Evolutionary conservation across 1,140 invertebrate species (phyloP), one percentile per base, ranked within the genome.

Genomic region (Prorops nasuta): DNA sequence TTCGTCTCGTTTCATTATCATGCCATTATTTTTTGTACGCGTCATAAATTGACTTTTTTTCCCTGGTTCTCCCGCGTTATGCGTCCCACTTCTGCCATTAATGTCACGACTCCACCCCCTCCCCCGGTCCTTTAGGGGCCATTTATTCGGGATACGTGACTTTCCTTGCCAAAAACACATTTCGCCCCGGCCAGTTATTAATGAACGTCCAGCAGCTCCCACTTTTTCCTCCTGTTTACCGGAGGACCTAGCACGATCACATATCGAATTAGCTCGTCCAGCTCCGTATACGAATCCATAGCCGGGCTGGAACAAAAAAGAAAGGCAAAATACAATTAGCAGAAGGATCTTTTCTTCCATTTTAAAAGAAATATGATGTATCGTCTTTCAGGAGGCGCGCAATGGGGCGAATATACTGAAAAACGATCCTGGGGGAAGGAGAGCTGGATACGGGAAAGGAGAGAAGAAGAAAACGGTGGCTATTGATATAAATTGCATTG

Each of bases 1-100:
- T n/a, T 44, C 65, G 55, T 62, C 69, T 62, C 58, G 56, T 68
- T 71, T 68, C 67, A 71, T 71, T 68, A 72, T 72, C 67, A 71
- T 71, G 66, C 57, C 56, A 62, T 70, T 69, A 68, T 63, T 67
- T 71, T 54, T 58, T 62, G 65, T 71, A 44, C 36, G 44, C 56
- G 44, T 56, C 65, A 67, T 71, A 67, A 70, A 69, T 72, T 66
- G 67, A 64, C 63, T 60, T 69, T 59, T 67, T 69, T 64, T 58
- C 60, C 53, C 63, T 56, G 66, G 54, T 66, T 67, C 45, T 54
- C 52, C 54, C 48, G 56, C 64, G 69, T 71, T 70, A 70, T 67
- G 57, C 61, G 64, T 71, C 62, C 67, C 65, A 69, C 67, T 71
- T 67, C 63, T 69, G 60, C 66, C 58, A 70, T 70, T 69, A 68